Percentiles rank a stretch among this genome's conserved stretches.
Evolutionary conservation across 2,797 vertebrate genomes (phyloP).

Genomic region (Pseudopleuronectes americanus): DNA sequence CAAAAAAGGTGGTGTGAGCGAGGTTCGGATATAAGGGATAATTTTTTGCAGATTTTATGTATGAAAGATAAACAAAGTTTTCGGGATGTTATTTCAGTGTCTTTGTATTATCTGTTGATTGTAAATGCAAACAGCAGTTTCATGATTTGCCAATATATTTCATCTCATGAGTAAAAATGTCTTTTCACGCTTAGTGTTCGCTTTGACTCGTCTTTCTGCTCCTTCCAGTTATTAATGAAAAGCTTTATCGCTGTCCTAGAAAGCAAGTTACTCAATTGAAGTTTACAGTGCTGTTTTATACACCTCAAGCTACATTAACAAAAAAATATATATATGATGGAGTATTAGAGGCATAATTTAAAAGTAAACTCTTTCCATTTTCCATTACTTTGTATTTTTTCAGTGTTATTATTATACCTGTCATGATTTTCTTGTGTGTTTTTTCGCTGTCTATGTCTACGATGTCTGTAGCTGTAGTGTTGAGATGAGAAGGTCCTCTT

Average conservation of each 20-base stretch:
- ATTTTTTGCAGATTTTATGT: slow-evolving; percentile 67
- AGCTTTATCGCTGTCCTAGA: slow-evolving; percentile 72
- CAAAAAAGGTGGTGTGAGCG: slow-evolving; percentile 35
- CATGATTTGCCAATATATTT: slow-evolving; percentile 59
- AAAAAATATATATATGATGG: slow-evolving; percentile 70
- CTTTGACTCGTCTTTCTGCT: slow-evolving; percentile 61
- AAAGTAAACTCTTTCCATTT: slow-evolving; percentile 76
- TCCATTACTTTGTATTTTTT: slow-evolving; percentile 73
- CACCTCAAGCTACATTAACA: slow-evolving; percentile 77
- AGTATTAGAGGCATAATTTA: slow-evolving; percentile 85
- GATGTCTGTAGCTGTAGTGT: slow-evolving; percentile 70
- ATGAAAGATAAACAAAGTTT: slow-evolving; percentile 57
- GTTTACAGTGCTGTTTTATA: slow-evolving; percentile 83
- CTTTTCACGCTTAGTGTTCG: slow-evolving; percentile 64
- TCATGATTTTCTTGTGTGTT: slow-evolving; percentile 63
- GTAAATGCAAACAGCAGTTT: slow-evolving; percentile 73
- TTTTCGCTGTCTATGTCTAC: slow-evolving; percentile 66
- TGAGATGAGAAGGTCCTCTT: slow-evolving; percentile 71
- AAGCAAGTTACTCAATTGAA: slow-evolving; percentile 68
- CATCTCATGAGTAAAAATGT: slow-evolving; percentile 51
- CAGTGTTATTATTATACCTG: slow-evolving; percentile 74
- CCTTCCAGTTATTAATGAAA: slow-evolving; percentile 68
- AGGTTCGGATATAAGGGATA: slow-evolving; percentile 53
- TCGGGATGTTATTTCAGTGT: slow-evolving; percentile 65
- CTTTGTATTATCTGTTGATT: slow-evolving; percentile 73